Base-by-base conservation (phyloP, 2,113 vertebrate genomes). In the Hirundichthys speculiger region DNA sequence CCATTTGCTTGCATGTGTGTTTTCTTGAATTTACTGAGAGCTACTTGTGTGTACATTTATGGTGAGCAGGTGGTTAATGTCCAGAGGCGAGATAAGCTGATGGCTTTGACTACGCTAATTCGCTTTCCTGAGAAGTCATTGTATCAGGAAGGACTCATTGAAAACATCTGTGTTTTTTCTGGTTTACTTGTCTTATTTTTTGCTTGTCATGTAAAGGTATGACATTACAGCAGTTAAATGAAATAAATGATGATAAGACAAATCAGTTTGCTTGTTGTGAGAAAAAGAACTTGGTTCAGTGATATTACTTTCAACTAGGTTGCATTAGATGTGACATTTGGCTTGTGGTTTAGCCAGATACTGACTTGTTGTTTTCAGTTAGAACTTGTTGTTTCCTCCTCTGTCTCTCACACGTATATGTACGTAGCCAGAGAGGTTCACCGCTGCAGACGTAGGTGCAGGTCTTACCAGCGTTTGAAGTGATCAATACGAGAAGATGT, bases 341-440 rank as follows among this genome's bases (percentile, higher is more conserved):
- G 61, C 49, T 69, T 86, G 86, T 75, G 88, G 82, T 85, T 86
- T 73, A 45, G 39, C 60, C 62, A 90, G 77, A 73, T 64, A 84
- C 14, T 60, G 71, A 80, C 81, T 54, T 74, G 48, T 59, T 77
- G 75, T 77, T 86, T 83, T 89, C 79, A 67, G 68, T 83, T 74
- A 66, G 53, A 77, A 69, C 67, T 65, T 25, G 38, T 55, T 50
- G 45, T 70, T 87, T 74, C 43, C 57, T 81, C 62, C 38, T n/a
- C n/a, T 20, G 34, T 39, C 13, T 21, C 73, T 13, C 19, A 1
- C 40, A 2, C 19, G 13, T 4, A 27, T 11, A 52, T 38, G 56
- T 14, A 54, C 41, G 43, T 27, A 63, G 19, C 49, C 27, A 49
- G 16, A 39, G 43, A 21, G n/a, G 52, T 62, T 79, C 58, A 79